Base-by-base conservation (phyloP, 2,113 vertebrate species). In the Lepisosteus oculatus region DNA sequence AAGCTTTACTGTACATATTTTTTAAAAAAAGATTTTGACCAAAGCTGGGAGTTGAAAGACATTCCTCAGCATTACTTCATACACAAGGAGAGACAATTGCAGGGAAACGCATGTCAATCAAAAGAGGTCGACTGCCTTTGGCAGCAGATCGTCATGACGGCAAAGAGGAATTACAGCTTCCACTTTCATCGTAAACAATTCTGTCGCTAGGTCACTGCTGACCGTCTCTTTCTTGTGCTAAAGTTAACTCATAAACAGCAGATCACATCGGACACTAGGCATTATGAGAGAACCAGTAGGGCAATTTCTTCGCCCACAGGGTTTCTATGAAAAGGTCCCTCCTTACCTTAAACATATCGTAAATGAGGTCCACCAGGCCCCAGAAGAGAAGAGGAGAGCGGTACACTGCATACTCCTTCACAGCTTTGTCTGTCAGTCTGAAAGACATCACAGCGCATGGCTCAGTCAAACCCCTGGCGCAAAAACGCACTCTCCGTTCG, bases 341-440 rank as follows among this genome's bases (percentile, higher is more conserved):
- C 41, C 81, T 80, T 91, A 99, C 97, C 95, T 94, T 97, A 84
- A 97, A 98, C 95, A 98, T 98, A 91, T 92, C 95, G 80, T 97
- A 99, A 77, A 97, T 95, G 43, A 98, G 95, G 82, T 99, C 97
- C 2, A 99, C 95, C 6, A 99, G 92, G 61, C 94, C 97, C 97
- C 97, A 99, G 83, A 99, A 99, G 85, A 99, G 96, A 75, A 99
- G 95, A 6, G 95, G 93, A 0, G 96, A 97, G 79, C 97, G 96
- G 73, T 99, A 99, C 0, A 91, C 94, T 13, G 94, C 86, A 54
- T 94, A 99, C 75, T 98, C 97, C 91, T 96, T 98, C 84, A 93
- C 89, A 0, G 92, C 57, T 90, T 97, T 99, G 74, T 99, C 97
- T 73, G 95, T 86, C 78, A 99, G 87, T 84, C 97, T 99, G 74